Conservation (phyloP, 2,888 invertebrate genomes). For the Parnassius glacialis region DNA sequence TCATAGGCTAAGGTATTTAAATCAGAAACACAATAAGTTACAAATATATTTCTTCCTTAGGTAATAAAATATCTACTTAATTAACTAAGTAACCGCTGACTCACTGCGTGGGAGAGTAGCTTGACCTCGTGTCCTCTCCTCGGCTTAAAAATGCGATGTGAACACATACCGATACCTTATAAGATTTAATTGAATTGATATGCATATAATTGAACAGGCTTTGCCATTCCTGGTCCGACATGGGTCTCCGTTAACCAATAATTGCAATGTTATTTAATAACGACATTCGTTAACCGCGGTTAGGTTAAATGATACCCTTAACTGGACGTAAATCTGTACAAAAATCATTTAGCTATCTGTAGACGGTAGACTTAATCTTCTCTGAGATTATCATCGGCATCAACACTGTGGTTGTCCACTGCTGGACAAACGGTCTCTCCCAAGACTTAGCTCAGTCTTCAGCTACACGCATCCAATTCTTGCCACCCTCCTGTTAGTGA, state of each 20-base stretch:
- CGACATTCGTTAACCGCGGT: conserved; percentile 2
- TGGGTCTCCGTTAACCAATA: conserved; percentile 5
- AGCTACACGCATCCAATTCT: too few relatives aligned
- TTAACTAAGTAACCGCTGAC: conserved; percentile 12
- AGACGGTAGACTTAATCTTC: too few relatives aligned
- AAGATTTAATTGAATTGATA: conserved; percentile 21
- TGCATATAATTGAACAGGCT: conserved; percentile 15
- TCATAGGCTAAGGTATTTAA: too few relatives aligned
- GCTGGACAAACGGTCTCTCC: too few relatives aligned
- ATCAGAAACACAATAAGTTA: conserved; percentile 13
- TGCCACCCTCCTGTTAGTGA: too few relatives aligned
- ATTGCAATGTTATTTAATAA: conserved; percentile 13
- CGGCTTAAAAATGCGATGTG: conserved; percentile 7
- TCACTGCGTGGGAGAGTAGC: conserved; percentile 22
- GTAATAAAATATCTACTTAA: conserved; percentile 7
- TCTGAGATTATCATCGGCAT: too few relatives aligned
- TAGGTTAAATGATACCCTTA: not conserved
- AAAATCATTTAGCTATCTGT: too few relatives aligned
- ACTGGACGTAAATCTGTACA: too few relatives aligned
- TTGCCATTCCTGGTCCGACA: conserved; percentile 3
- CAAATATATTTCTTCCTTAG: conserved; percentile 1
- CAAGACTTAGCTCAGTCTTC: too few relatives aligned
- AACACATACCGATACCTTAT: conserved; percentile 15
- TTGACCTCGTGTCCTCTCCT: conserved; percentile 5
- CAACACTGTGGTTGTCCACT: too few relatives aligned